Percentiles rank a stretch among this genome's conserved stretches.
These are phyloP conservation scores for Erynnis tages DNA, from an alignment of 2,888 invertebrate species.

Conservation along the genomic window DNA sequence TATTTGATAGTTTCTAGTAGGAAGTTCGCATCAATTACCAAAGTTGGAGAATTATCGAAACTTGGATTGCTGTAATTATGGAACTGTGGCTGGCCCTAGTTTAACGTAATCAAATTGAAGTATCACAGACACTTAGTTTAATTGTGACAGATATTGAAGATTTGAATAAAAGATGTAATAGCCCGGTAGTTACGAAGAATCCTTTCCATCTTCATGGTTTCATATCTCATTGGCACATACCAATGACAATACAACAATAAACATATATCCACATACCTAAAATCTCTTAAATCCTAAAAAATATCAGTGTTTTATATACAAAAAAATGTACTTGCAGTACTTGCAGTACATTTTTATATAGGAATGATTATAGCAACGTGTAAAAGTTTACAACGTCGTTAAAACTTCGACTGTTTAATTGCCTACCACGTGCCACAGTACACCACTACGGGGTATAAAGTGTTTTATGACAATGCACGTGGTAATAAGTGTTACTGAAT, in stretches of 20 bases:
- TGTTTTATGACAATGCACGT: constrained; percentile 23
- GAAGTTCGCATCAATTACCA: constrained; percentile 20
- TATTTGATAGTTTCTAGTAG: constrained; percentile 24
- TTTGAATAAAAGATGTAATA: too few species aligned
- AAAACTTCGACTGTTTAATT: constrained; percentile 43
- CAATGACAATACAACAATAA: too few species aligned
- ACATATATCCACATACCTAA: too few species aligned
- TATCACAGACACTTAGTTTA: neutral
- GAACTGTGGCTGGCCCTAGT: constrained; percentile 18
- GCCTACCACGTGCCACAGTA: constrained; percentile 24
- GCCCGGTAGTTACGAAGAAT: too few species aligned
- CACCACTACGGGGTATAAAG: constrained; percentile 7
- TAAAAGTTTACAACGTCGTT: constrained; percentile 39
- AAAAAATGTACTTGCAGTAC: neutral
- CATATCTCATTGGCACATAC: too few species aligned
- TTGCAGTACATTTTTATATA: constrained; percentile 1
- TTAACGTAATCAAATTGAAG: constrained; percentile 8
- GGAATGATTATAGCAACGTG: constrained; percentile 33
- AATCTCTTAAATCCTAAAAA: too few species aligned
- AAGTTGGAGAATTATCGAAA: constrained; percentile 24
- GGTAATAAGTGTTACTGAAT: constrained; percentile 20
- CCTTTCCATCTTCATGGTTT: too few species aligned
- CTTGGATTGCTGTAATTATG: constrained; percentile 24
- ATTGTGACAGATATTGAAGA: too few species aligned
- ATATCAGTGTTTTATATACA: too few species aligned